phyloP scores from a whole-genome alignment of 2,797 vertebrate species.

The Mergus octosetaceus region DNA sequence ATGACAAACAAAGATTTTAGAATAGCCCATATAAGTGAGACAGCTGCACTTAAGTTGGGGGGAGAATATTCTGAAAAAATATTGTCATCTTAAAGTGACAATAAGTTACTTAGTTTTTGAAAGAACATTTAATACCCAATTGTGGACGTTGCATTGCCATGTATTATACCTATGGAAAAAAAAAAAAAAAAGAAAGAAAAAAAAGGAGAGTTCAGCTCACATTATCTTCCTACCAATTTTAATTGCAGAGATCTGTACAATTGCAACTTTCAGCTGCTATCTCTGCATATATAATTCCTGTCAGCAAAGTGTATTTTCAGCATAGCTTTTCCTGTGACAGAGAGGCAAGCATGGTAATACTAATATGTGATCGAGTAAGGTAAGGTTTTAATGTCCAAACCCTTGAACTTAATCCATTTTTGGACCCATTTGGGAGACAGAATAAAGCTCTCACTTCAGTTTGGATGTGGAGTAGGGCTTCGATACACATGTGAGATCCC shows the following conservation, averaged over 20 bases:
- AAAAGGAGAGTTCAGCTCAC: neutral
- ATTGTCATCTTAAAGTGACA: neutral
- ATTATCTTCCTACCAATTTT: neutral
- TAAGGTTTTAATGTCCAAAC: neutral
- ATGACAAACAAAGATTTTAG: neutral
- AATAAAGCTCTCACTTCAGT: neutral
- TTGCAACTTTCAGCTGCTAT: neutral
- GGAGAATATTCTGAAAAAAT: neutral
- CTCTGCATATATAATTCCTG: neutral
- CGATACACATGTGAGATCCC: neutral
- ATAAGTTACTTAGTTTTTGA: neutral
- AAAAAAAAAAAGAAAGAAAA: neutral
- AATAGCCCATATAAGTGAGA: neutral
- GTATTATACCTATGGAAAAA: neutral
- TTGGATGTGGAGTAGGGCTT: neutral
- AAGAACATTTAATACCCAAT: neutral
- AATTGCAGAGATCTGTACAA: neutral
- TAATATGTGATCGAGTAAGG: rapidly evolving
- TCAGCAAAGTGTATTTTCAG: neutral
- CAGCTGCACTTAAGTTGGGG: neutral
- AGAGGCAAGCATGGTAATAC: neutral
- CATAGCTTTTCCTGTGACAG: neutral
- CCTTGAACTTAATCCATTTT: neutral
- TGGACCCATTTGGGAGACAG: neutral
- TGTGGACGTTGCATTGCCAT: neutral